These are phyloP conservation scores for Cataglyphis livida DNA, from an alignment of 2,888 invertebrate species.

Conservation along the genomic window DNA sequence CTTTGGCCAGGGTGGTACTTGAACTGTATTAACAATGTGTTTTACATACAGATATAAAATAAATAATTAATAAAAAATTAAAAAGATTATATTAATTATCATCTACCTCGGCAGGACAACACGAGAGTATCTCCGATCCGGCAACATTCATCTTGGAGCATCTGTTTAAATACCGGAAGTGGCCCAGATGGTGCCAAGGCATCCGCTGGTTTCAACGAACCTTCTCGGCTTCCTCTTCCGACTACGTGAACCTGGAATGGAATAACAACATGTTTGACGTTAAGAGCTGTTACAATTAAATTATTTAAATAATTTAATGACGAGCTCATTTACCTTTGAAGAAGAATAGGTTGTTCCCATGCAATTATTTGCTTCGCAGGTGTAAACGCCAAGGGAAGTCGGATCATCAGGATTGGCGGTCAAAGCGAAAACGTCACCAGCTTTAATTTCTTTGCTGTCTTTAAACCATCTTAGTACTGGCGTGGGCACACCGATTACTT, in stretches of 20 bases:
- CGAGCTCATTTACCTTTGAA: constrained; percentile 87
- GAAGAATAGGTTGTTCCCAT: constrained; percentile 95
- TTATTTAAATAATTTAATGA: neutral
- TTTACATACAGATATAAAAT: constrained; percentile 1
- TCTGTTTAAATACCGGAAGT: constrained; percentile 92
- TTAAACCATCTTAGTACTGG: constrained; percentile 92
- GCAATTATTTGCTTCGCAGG: constrained; percentile 95
- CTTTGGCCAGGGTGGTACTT: constrained; percentile 95
- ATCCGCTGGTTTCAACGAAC: constrained; percentile 89
- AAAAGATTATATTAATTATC: neutral
- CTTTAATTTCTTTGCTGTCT: constrained; percentile 95
- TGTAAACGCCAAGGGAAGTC: constrained; percentile 94
- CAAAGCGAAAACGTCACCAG: constrained; percentile 95
- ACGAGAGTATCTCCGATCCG: constrained; percentile 92
- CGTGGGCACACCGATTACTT: constrained; percentile 96
- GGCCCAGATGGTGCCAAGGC: constrained; percentile 89
- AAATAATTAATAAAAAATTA: constrained; percentile 14
- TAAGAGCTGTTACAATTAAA: neutral
- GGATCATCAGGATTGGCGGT: constrained; percentile 94
- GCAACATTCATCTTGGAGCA: constrained; percentile 91
- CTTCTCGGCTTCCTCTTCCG: constrained; percentile 90
- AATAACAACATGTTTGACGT: constrained; percentile 6
- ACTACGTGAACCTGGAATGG: constrained; percentile 90
- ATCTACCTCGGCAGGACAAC: constrained; percentile 91
- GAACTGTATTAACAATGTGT: constrained; percentile 86